Evolutionary conservation across 2,797 vertebrate species (phyloP).

Genomic region (Notoglanidium macrostoma): DNA sequence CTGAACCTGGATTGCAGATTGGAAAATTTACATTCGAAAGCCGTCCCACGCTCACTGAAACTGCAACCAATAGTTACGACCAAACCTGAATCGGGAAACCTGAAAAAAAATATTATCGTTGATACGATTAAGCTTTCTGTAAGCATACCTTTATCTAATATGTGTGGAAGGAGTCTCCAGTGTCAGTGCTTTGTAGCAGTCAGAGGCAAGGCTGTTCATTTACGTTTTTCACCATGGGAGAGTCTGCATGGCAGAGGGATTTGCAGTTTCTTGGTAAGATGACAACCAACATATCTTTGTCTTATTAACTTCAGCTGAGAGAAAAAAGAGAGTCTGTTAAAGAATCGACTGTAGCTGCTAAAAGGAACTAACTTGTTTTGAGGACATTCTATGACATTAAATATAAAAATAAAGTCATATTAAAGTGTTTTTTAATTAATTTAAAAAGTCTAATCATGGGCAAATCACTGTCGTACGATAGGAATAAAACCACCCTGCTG

Average conservation of each 20-base stretch:
- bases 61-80: background rate
- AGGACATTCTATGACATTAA: background rate
- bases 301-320: background rate
- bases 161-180: slow-evolving; percentile 1
- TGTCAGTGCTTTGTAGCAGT: background rate
- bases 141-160: background rate
- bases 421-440: background rate
- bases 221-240: too few species aligned
- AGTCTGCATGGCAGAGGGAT: background rate
- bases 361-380: background rate
- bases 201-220: too few species aligned
- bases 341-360: background rate
- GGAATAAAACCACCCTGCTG: too few species aligned
- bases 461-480: too few species aligned
- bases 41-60: background rate
- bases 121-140: background rate
- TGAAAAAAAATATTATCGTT: background rate
- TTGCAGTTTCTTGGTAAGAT: background rate
- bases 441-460: background rate
- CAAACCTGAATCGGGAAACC: background rate
- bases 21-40: background rate
- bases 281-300: background rate
- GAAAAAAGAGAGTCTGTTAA: background rate
- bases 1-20: background rate
- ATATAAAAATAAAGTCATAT: background rate